Evolutionary conservation across 2,113 vertebrate species (phyloP).

Genomic region (Herpailurus yagouaroundi): DNA sequence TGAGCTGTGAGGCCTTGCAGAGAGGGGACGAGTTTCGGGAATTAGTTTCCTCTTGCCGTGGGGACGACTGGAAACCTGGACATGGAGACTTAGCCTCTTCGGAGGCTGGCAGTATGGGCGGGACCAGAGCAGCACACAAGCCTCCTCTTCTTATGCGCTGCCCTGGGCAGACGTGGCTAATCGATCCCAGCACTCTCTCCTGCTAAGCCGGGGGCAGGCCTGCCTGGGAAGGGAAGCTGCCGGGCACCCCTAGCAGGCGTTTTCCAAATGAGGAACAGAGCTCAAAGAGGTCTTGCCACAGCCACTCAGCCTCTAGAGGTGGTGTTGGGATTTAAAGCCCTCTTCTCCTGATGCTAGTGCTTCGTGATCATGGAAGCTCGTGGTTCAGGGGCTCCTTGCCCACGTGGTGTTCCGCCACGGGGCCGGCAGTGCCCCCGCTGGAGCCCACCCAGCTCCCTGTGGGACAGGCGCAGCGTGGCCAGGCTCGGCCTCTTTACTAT

Average conservation of each 20-base stretch:
- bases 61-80: background rate
- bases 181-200: conserved; percentile 9
- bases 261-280: background rate
- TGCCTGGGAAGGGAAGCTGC: background rate
- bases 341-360: background rate
- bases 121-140: rapidly evolving
- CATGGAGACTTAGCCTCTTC: background rate
- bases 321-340: background rate
- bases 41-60: background rate
- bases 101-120: background rate
- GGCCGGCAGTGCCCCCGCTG: background rate
- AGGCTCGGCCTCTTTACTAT: rapidly evolving
- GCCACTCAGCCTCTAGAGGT: background rate
- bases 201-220: background rate
- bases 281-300: background rate
- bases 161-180: conserved; percentile 21
- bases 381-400: background rate
- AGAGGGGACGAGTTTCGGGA: background rate
- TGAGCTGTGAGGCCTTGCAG: background rate
- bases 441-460: background rate
- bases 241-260: background rate
- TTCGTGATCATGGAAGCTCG: background rate
- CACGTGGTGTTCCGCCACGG: background rate
- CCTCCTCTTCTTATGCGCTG: rapidly evolving
- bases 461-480: background rate